Percentiles rank a stretch among this genome's conserved stretches.
These are phyloP conservation scores for Dunckerocampus dactyliophorus DNA, from an alignment of 2,113 vertebrate genomes.

Conservation along the genomic window DNA sequence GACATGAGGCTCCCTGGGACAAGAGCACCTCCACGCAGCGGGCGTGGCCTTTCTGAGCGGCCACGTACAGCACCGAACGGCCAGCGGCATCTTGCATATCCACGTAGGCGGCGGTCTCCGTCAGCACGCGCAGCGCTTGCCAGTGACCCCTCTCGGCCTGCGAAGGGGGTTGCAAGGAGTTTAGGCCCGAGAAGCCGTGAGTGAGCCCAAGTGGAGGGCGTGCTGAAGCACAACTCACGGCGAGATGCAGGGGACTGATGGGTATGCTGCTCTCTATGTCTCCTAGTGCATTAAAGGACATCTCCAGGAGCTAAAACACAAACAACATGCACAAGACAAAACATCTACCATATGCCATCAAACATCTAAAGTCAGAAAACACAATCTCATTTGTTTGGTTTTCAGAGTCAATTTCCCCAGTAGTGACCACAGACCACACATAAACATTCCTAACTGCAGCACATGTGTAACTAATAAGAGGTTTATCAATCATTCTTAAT, in stretches of 20 bases:
- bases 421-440: no score
- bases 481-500: no score
- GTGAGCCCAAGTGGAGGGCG: not conserved
- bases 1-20: constrained; percentile 86
- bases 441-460: no score
- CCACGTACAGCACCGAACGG: constrained; percentile 89
- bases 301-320: constrained; percentile 86
- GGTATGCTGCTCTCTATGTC: constrained; percentile 93
- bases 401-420: no score
- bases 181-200: not conserved
- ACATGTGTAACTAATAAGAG: no score
- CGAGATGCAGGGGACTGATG: constrained; percentile 96
- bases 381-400: no score
- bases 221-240: constrained; percentile 80
- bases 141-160: constrained; percentile 95
- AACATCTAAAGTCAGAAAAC: no score
- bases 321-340: not conserved
- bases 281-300: constrained; percentile 96
- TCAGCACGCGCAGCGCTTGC: constrained; percentile 91
- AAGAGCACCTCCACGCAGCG: constrained; percentile 91
- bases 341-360: not conserved
- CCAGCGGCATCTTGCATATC: constrained; percentile 89
- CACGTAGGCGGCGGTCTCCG: constrained; percentile 90
- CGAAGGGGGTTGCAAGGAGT: not conserved
- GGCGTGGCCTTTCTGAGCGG: constrained; percentile 84